phyloP scores from a whole-genome alignment of 2,888 invertebrate genomes.

The Deladenus siricidicola region DNA sequence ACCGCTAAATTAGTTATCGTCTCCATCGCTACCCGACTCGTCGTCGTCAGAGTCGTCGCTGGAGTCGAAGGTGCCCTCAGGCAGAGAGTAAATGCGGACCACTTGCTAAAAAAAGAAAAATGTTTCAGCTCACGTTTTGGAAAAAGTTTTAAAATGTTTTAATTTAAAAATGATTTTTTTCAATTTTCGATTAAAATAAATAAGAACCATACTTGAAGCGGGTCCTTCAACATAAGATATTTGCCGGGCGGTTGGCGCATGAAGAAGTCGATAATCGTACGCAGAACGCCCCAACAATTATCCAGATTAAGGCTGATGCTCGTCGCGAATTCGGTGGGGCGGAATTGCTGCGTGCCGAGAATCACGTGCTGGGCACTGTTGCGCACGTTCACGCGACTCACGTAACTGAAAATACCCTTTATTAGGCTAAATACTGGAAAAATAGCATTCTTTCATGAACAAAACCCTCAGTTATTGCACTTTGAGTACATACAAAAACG shows the following conservation, averaged over 20 bases:
- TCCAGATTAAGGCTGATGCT: conserved; percentile 98
- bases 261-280: conserved; percentile 77
- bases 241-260: conserved; percentile 48
- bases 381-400: conserved; percentile 83
- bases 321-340: conserved; percentile 86
- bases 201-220: conserved; percentile 9
- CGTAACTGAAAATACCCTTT: conserved; percentile 63
- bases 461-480: not conserved
- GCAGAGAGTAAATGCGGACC: conserved; percentile 92
- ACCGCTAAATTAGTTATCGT: conserved; percentile 5
- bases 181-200: conserved; percentile 79
- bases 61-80: conserved; percentile 94
- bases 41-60: conserved; percentile 74
- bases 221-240: conserved; percentile 48
- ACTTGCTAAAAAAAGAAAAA: conserved; percentile 62
- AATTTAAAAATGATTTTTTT: conserved; percentile 91
- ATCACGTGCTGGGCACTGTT: conserved; percentile 71
- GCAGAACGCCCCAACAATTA: conserved; percentile 91
- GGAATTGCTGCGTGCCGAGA: conserved; percentile 79
- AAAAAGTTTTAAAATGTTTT: not conserved
- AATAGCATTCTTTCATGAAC: not conserved
- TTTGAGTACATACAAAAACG: not conserved
- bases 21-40: conserved; percentile 44
- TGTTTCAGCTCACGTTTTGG: not conserved
- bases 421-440: not conserved